phyloP scores from a whole-genome alignment of 2,113 vertebrate species.

The Anarhynchus alexandrinus region DNA sequence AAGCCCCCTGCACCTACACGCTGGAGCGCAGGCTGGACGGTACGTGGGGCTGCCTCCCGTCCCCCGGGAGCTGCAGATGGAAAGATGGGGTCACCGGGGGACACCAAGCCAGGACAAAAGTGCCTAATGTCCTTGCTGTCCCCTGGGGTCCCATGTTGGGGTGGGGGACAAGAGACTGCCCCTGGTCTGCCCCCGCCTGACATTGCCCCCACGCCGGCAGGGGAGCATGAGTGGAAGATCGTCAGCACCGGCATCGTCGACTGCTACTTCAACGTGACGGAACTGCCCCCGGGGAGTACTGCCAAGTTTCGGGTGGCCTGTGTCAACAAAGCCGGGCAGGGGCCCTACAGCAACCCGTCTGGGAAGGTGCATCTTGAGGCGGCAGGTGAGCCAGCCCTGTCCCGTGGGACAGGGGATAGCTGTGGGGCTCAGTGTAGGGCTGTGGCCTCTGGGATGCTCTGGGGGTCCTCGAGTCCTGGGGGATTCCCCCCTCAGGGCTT shows the following conservation, averaged over 20 bases:
- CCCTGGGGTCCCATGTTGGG: neutral
- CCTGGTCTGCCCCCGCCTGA: neutral
- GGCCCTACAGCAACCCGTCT: slow-evolving; percentile 90
- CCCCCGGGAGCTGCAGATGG: neutral
- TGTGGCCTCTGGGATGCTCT: neutral
- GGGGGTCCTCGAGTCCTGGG: neutral
- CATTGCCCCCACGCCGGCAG: slow-evolving; percentile 35
- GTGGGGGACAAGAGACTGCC: too few relatives aligned
- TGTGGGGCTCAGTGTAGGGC: rapidly evolving
- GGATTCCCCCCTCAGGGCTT: neutral
- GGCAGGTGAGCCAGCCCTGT: slow-evolving; percentile 70
- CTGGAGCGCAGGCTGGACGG: slow-evolving; percentile 87
- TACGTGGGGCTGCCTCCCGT: slow-evolving; percentile 21
- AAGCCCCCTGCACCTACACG: slow-evolving; percentile 91
- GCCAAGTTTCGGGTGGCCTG: slow-evolving; percentile 93
- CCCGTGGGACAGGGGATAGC: rapidly evolving
- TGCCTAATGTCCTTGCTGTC: neutral
- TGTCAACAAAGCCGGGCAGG: slow-evolving; percentile 93
- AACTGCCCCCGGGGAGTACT: slow-evolving; percentile 75
- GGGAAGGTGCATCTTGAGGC: slow-evolving; percentile 78
- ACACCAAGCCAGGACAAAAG: neutral
- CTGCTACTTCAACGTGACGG: slow-evolving; percentile 92
- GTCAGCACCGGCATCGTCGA: slow-evolving; percentile 85
- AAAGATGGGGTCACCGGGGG: neutral
- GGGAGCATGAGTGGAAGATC: slow-evolving; percentile 87